Evolutionary conservation across 2,888 invertebrate species (phyloP).

Genomic region (Ochropleura plecta): DNA sequence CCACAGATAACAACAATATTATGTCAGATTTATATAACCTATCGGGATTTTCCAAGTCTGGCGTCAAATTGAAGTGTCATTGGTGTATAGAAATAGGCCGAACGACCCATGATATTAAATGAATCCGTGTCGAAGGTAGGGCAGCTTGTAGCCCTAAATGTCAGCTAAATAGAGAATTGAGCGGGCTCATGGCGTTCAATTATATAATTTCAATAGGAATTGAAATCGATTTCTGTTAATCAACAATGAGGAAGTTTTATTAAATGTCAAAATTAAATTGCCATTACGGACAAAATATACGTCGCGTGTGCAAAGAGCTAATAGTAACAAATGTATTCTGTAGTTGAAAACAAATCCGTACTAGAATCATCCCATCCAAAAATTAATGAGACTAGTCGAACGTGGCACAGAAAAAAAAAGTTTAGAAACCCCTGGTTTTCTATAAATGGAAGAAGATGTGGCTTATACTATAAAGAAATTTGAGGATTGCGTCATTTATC

Average conservation of each 20-base stretch:
- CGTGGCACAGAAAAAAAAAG: background rate
- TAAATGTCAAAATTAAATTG: slow-evolving; percentile 12
- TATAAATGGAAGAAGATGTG: slow-evolving; percentile 8
- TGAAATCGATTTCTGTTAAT: slow-evolving; percentile 30
- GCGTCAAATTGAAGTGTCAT: slow-evolving; percentile 28
- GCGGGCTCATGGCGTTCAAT: slow-evolving; percentile 10
- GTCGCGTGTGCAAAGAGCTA: background rate
- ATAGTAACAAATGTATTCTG: background rate
- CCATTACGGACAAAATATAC: slow-evolving; percentile 1
- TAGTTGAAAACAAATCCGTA: background rate
- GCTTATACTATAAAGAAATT: slow-evolving; percentile 12
- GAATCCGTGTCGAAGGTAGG: slow-evolving; percentile 22
- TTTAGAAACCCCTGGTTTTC: slow-evolving; percentile 1
- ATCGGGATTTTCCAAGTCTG: slow-evolving; percentile 50
- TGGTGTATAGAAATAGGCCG: slow-evolving; percentile 35
- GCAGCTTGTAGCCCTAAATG: slow-evolving; percentile 39
- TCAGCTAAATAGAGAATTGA: slow-evolving; percentile 44
- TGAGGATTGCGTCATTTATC: slow-evolving; percentile 20
- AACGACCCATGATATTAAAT: slow-evolving; percentile 23
- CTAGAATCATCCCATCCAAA: too few species aligned
- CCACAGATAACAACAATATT: slow-evolving; percentile 53
- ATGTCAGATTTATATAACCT: slow-evolving; percentile 58
- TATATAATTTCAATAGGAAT: slow-evolving; percentile 37
- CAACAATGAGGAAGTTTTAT: slow-evolving; percentile 31
- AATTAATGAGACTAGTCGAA: background rate